Evolutionary conservation across 2,888 invertebrate species (phyloP), one percentile per base, ranked within the genome.

Genomic region (Venusia cambrica): DNA sequence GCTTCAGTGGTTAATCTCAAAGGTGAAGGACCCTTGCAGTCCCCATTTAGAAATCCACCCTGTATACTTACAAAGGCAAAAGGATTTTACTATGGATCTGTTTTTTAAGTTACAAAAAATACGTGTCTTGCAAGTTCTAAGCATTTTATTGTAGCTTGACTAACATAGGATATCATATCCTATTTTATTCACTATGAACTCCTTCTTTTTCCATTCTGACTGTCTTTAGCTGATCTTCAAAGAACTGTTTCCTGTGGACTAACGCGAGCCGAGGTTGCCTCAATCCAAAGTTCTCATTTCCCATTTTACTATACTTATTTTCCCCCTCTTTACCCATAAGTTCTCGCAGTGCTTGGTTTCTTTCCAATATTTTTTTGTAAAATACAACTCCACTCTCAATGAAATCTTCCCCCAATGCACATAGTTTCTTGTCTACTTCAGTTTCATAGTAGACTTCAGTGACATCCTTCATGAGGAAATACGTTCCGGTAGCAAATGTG

Each of bases 381-480:
- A 90, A 96, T 65, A 92, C 91, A 13, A 91, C 77, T 2, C 94
- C 96, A 24, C 94, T 94, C 61, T 91, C 88, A 4, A 91, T 75
- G 66, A 92, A 94, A 20, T 91, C 84, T 18, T 80, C 72, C 18
- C 91, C 91, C 34, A 92, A 63, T 13, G 87, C 67, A 44, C 89
- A 88, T 8, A 96, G 75, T 43, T 81, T 71, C 32, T 88, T 75
- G 65, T 96, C 95, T 8, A 90, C 88, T 5, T 79, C 49, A 4
- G 79, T 72, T 64, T 96, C 95, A 62, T 87, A 90, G 50, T 84
- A 57, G 9, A 91, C 83, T 62, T 91, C 90, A 5, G 91, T 88
- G 47, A 79, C 76, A 68, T 95, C 94, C 61, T 90, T 91, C 49
- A 90, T 62, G 22, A 91, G 87, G 15, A 89, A 80, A 84, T 93